Base-by-base conservation (phyloP, 2,113 vertebrate species). In the Silurus asotus region DNA sequence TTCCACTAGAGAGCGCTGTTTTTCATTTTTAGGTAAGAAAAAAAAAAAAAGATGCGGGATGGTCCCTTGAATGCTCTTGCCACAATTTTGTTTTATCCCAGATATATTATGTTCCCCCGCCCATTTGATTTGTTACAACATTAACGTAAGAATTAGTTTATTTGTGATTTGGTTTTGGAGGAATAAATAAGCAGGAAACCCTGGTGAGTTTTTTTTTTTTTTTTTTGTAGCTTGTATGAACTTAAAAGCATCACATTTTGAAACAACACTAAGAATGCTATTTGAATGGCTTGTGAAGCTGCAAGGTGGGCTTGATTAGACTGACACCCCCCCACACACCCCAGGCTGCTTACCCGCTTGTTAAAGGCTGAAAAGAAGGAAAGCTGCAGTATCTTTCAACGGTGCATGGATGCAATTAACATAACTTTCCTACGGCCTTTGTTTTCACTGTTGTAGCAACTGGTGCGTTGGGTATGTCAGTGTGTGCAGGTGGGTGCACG, bases 321-420 rank as follows among this genome's bases (percentile, higher is more conserved):
- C 91, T 37, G 28, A 37, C 2, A 1, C 2, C 28, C 28, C 28
- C n/a, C n/a, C n/a, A n/a, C n/a, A n/a, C 92, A 92, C 93, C 81
- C 91, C 89, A 91, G 90, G 92, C 92, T 84, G 91, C 75, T 90
- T 90, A 92, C 92, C 90, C 91, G 93, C 92, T 94, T 90, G 88
- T 94, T 94, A 88, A 88, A 37, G 28, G 28, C 28, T 37, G 28
- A 28, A 82, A 85, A 80, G n/a, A n/a, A 45, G 25, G 93, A 81
- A 92, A 91, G 92, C 93, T 90, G 90, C 91, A 92, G 90, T 90
- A 90, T 93, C 91, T 93, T 93, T 93, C 93, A 92, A 92, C 90
- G 91, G 92, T 92, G 93, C 90, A 87, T 93, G 93, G 93, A 94
- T 93, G 91, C 92, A 91, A 94, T 94, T 94, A 94, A 93, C 93